Evolutionary conservation across 2,888 invertebrate species (phyloP), one percentile per base, ranked within the genome.

Genomic region (Carpatolechia fugitivella): DNA sequence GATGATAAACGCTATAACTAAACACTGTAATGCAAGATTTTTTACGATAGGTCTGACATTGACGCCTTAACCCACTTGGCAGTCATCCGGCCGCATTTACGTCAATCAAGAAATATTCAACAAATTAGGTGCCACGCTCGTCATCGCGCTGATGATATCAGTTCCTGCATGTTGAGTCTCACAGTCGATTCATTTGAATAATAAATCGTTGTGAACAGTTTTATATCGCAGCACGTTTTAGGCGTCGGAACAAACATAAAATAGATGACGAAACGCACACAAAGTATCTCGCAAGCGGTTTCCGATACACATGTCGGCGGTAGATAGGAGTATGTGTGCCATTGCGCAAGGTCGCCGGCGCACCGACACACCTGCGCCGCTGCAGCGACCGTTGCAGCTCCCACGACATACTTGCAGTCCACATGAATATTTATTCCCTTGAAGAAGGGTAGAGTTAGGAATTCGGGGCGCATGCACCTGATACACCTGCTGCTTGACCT

Each of bases 11-110:
- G 20, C 20, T 49, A 49, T 35, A 75, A 79, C 74, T 76, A 78
- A 69, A 68, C 60, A 60, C 56, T 61, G 62, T 60, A 64, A 62
- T 65, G 67, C 60, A 65, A 60, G 67, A 66, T 10, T 69, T 67
- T 80, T 81, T 82, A 85, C 77, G 80, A 79, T 78, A 72, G 74
- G 69, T 72, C 71, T 82, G 85, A 83, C 87, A 88, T 87, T 87
- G 86, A 79, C 82, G 81, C 71, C 82, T 74, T 85, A 81, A 86
- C 85, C 84, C 72, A 87, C 75, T 87, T 86, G 85, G 85, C 85
- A 80, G 70, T 70, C 65, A 65, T 62, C 64, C 70, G 66, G 69
- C 70, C 69, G 70, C 69, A 73, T 82, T 78, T 79, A 78, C 82
- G 79, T 82, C 83, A 77, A 84, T 80, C 78, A 76, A 74, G 72